A percentile compares a stretch with the other conserved stretches of the same genome.
Evolutionary conservation across 2,113 vertebrate species (phyloP).

Genomic region (Colossoma macropomum): DNA sequence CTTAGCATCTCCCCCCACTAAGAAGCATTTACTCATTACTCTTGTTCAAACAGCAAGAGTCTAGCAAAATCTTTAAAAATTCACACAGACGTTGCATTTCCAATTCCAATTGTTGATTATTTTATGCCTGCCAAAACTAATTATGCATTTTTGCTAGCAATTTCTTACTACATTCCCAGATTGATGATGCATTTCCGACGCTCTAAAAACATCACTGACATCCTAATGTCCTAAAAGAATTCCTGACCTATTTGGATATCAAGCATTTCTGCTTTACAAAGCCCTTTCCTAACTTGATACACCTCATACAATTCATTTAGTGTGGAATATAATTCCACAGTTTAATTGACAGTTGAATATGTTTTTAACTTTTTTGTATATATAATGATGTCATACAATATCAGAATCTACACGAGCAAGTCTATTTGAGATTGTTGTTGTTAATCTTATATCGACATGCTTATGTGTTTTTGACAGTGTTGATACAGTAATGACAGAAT

Average conservation of each 20-base stretch:
- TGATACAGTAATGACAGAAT: too few relatives aligned
- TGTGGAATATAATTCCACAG: too few relatives aligned
- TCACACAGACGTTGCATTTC: not conserved
- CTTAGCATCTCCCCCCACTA: not conserved
- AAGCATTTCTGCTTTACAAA: not conserved
- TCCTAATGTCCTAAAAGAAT: slow-evolving; percentile 19
- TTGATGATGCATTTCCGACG: slow-evolving; percentile 23
- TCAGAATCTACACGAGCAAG: too few relatives aligned
- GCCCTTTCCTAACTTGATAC: not conserved
- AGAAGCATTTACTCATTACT: not conserved
- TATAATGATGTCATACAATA: too few relatives aligned
- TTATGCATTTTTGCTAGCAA: slow-evolving; percentile 21
- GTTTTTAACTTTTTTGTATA: too few relatives aligned
- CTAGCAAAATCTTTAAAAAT: not conserved
- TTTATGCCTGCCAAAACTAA: slow-evolving; percentile 17
- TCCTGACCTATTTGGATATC: slow-evolving; percentile 33
- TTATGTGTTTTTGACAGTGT: too few relatives aligned
- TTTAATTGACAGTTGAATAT: too few relatives aligned
- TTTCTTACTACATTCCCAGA: not conserved
- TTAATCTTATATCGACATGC: too few relatives aligned
- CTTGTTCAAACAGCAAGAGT: not conserved
- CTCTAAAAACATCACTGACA: slow-evolving; percentile 25
- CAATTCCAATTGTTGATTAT: slow-evolving; percentile 27
- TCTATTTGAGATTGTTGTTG: too few relatives aligned
- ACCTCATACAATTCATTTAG: too few relatives aligned